Conservation (phyloP, 2,888 invertebrate species). For the Hedychridium roseum region DNA sequence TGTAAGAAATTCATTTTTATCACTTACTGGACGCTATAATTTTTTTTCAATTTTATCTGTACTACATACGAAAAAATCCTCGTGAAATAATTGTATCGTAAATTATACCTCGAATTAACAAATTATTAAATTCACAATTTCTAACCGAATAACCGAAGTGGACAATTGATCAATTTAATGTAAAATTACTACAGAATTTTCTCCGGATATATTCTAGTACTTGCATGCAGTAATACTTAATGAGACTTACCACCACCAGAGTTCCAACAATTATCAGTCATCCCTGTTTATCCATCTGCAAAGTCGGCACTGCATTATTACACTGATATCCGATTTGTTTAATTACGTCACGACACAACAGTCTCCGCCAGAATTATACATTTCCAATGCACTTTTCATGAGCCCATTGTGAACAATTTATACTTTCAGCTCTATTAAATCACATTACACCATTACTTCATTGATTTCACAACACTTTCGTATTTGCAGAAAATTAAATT, state of each 20-base stretch:
- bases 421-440: conserved; percentile 23
- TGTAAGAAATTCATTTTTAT: too few species aligned
- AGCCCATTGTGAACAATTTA: conserved; percentile 25
- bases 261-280: conserved; percentile 84
- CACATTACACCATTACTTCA: conserved; percentile 30
- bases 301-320: conserved; percentile 54
- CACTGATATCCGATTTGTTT: conserved; percentile 40
- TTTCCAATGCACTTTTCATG: conserved; percentile 38
- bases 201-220: not conserved
- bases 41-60: too few species aligned
- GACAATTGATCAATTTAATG: too few species aligned
- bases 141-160: too few species aligned
- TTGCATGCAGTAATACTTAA: not conserved
- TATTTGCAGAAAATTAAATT: conserved; percentile 13
- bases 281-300: conserved; percentile 68
- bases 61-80: too few species aligned
- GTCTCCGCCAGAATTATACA: conserved; percentile 41
- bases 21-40: too few species aligned
- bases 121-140: too few species aligned
- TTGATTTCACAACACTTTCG: conserved; percentile 31
- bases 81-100: too few species aligned
- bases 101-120: too few species aligned
- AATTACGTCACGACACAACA: conserved; percentile 49
- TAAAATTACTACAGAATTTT: not conserved
- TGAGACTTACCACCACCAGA: conserved; percentile 75